Conservation (phyloP, 1,140 invertebrate genomes). For the Panagrolaimus sp. region DNA sequence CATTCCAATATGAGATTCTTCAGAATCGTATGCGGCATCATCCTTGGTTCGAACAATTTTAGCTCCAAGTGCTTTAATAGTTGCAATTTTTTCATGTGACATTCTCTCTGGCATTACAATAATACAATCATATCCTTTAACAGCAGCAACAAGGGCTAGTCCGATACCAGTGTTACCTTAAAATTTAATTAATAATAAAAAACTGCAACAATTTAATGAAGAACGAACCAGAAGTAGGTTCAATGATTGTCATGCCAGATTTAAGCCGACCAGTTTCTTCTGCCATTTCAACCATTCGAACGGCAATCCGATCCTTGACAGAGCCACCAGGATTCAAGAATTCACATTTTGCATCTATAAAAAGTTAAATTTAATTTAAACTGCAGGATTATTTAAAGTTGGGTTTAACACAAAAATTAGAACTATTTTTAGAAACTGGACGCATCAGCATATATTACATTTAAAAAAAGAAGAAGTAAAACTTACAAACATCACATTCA, state of each 20-base stretch:
- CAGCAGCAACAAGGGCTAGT: conserved; percentile 83
- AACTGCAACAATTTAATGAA: too few species aligned
- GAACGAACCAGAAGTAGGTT: conserved; percentile 74
- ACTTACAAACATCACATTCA: conserved; percentile 90
- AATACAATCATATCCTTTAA: conserved; percentile 89
- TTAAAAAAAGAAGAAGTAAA: too few species aligned
- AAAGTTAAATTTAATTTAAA: conserved; percentile 2
- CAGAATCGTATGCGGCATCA: conserved; percentile 75
- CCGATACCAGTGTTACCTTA: conserved; percentile 72
- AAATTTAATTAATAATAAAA: neutral
- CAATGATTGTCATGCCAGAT: conserved; percentile 78
- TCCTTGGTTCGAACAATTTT: conserved; percentile 91
- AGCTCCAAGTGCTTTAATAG: conserved; percentile 79
- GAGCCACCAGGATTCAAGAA: conserved; percentile 95
- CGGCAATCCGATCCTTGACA: conserved; percentile 90
- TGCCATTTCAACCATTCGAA: conserved; percentile 89
- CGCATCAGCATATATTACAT: too few species aligned
- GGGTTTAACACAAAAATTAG: too few species aligned
- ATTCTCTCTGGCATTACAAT: conserved; percentile 93
- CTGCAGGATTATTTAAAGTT: too few species aligned
- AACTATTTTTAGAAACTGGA: too few species aligned
- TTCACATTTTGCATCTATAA: conserved; percentile 89
- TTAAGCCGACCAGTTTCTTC: conserved; percentile 78
- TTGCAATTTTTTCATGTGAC: conserved; percentile 65
- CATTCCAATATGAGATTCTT: conserved; percentile 79